These are phyloP conservation scores for Loriculus beryllinus DNA, from an alignment of 2,797 vertebrate species.

Conservation along the genomic window DNA sequence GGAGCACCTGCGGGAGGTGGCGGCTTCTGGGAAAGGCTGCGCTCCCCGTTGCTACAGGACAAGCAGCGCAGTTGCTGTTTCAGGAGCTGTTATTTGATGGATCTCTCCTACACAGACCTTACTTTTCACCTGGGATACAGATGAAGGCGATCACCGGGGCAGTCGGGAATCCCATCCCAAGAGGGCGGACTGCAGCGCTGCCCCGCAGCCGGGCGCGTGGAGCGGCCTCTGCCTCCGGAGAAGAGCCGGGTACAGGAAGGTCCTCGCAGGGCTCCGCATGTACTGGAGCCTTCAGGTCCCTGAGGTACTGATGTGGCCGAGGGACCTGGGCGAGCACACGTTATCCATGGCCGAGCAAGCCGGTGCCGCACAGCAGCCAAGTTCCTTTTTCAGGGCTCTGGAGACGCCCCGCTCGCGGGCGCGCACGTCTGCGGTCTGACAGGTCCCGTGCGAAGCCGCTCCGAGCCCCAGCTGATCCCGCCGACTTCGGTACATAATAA, in stretches of 20 bases:
- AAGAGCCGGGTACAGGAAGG: neutral
- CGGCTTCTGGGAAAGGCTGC: neutral
- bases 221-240: neutral
- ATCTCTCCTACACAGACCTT: neutral
- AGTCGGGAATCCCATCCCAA: neutral
- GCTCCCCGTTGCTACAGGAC: neutral
- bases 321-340: fast-evolving
- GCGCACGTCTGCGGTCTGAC: neutral
- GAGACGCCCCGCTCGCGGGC: neutral
- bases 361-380: neutral
- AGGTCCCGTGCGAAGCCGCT: neutral
- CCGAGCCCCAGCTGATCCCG: neutral
- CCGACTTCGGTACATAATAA: neutral
- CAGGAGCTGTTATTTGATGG: neutral
- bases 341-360: neutral
- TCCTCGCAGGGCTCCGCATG: neutral
- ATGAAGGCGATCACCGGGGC: neutral
- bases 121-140: neutral
- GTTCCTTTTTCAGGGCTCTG: neutral
- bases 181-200: neutral
- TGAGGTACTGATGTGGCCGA: neutral
- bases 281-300: neutral
- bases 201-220: neutral
- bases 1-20: neutral
- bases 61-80: neutral